These are phyloP conservation scores for Noctua janthe DNA, from an alignment of 2,888 invertebrate species.

Conservation along the genomic window DNA sequence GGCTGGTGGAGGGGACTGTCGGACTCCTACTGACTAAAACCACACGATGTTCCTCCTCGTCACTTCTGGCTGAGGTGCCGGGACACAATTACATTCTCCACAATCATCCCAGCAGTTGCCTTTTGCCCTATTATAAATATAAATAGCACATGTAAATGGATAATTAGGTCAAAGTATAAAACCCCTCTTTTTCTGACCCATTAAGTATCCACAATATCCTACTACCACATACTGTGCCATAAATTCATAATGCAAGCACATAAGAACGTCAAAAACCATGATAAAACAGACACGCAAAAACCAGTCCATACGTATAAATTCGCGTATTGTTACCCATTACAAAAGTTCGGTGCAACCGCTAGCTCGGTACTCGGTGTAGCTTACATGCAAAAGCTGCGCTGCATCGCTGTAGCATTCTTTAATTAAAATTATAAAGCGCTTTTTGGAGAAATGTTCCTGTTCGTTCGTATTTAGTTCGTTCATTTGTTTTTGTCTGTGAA, in stretches of 20 bases:
- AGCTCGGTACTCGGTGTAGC: slow-evolving; percentile 22
- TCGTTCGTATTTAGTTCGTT: slow-evolving; percentile 30
- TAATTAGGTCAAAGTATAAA: background rate
- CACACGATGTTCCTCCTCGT: too few species aligned
- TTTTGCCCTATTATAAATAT: too few species aligned
- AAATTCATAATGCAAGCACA: slow-evolving; percentile 33
- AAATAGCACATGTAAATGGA: too few species aligned
- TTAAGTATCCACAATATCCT: background rate
- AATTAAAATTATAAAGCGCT: slow-evolving; percentile 58
- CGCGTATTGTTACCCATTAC: slow-evolving; percentile 39
- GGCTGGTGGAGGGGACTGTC: too few species aligned
- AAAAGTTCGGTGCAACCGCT: slow-evolving; percentile 50
- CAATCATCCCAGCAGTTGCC: too few species aligned
- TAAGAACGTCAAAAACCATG: slow-evolving; percentile 36
- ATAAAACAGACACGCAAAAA: slow-evolving; percentile 41
- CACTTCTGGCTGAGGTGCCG: too few species aligned
- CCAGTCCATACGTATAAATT: slow-evolving; percentile 34
- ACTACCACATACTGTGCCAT: slow-evolving; percentile 11
- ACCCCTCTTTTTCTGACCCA: background rate
- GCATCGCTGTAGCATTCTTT: slow-evolving; percentile 50
- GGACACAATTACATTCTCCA: too few species aligned
- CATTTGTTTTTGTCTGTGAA: slow-evolving; percentile 54
- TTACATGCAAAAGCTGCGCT: slow-evolving; percentile 24
- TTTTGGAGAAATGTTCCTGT: slow-evolving; percentile 52
- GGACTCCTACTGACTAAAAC: too few species aligned